Evolutionary conservation across 1,140 invertebrate species (phyloP), one percentile per base, ranked within the genome.

Genomic region (Zaprionus camerounensis): DNA sequence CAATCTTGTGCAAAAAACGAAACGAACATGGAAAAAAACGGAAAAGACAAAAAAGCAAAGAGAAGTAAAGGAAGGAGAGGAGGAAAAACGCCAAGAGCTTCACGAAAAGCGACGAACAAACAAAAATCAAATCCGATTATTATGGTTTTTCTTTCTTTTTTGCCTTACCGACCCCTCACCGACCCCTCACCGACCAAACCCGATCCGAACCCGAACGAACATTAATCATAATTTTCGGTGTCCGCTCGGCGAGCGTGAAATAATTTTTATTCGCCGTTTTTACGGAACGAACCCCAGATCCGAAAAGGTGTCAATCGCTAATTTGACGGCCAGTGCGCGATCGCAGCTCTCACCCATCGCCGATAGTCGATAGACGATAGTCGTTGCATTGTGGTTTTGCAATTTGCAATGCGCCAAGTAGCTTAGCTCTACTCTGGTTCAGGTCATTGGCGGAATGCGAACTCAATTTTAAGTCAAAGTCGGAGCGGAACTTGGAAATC

Each of bases 61-160:
- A 46, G 53, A 53, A 59, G 34, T 66, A n/a, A 22, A 55, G 20
- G 38, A 28, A 24, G 7, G 28, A 53, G 41, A 53, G 34, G 13
- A 31, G 31, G 67, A 66, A 66, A 78, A 78, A 63, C 75, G 69
- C 64, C 73, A 79, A 85, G 15, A 80, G 80, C 79, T 73, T 38
- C 62, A 78, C 65, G 81, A 62, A 84, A 74, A 72, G 65, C 73
- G 72, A 72, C 84, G 83, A 83, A 80, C 85, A 88, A 88, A 90
- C 82, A 90, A 63, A 90, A 88, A 88, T 85, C 86, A 88, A 88
- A 90, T 90, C 85, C 72, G 90, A 88, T 90, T 86, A 82, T 79
- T 76, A 76, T 76, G 53, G 34, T 69, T 53, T 62, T 56, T 44
- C 53, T 56, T 22, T 49, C 34, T 24, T 59, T 56, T 61, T 55